These are phyloP conservation scores for Oreochromis mossambicus DNA, from an alignment of 2,797 vertebrate species.

Conservation along the genomic window DNA sequence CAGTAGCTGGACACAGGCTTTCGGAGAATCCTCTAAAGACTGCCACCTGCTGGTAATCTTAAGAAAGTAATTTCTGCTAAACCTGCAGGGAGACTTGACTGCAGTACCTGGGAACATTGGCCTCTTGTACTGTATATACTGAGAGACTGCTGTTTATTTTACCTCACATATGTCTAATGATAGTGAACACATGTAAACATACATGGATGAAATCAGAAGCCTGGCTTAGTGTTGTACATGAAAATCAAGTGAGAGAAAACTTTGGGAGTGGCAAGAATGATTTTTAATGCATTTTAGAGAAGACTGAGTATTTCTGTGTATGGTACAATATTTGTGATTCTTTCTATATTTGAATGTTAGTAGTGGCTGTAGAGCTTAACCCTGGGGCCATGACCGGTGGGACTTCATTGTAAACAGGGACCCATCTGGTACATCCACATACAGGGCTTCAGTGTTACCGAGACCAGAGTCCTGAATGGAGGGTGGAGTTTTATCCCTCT, in stretches of 20 bases:
- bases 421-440: slow-evolving; percentile 29
- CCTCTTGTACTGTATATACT: slow-evolving; percentile 61
- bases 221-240: slow-evolving; percentile 3
- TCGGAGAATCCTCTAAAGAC: slow-evolving; percentile 56
- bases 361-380: slow-evolving; percentile 51
- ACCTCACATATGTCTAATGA: slow-evolving; percentile 62
- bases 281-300: slow-evolving; percentile 55
- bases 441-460: slow-evolving; percentile 24
- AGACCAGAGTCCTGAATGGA: slow-evolving; percentile 20
- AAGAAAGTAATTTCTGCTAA: slow-evolving; percentile 31
- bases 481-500: slow-evolving; percentile 8
- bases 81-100: slow-evolving; percentile 25
- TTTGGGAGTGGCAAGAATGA: slow-evolving; percentile 3
- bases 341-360: slow-evolving; percentile 68
- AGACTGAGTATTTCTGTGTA: slow-evolving; percentile 57
- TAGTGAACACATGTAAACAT: slow-evolving; percentile 43
- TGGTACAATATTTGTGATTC: slow-evolving; percentile 59
- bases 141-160: slow-evolving; percentile 70
- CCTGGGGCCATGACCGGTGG: slow-evolving; percentile 28
- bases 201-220: slow-evolving; percentile 24
- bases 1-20: slow-evolving; percentile 55
- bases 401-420: slow-evolving; percentile 48
- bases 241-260: slow-evolving; percentile 17
- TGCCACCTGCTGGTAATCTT: slow-evolving; percentile 52
- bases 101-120: slow-evolving; percentile 31